Conservation (phyloP, 1,140 invertebrate genomes). For the Dendroctonus ponderosae region DNA sequence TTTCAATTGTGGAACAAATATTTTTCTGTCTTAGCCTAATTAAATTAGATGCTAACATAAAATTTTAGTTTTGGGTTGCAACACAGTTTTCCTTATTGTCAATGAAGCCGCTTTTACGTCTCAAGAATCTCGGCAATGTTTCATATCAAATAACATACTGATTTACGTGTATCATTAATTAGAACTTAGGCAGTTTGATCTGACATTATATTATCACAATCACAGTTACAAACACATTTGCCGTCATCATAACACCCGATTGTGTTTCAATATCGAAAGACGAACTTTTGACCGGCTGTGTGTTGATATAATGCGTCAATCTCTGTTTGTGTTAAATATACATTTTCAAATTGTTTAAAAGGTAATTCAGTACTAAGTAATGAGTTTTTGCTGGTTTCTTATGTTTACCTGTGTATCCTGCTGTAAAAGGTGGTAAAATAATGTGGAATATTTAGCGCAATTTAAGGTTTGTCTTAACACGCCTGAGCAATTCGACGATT, state of each 20-base stretch:
- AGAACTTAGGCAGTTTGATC: background rate
- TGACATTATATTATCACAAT: background rate
- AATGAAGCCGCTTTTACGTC: background rate
- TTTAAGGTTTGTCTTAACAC: background rate
- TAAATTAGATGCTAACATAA: background rate
- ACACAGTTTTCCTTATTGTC: background rate
- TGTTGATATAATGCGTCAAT: too few relatives aligned
- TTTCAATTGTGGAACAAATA: conserved; percentile 2
- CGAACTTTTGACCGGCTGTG: too few relatives aligned
- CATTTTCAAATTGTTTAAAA: background rate
- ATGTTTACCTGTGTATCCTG: background rate
- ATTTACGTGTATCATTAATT: background rate
- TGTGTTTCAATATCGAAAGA: background rate
- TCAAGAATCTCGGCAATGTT: background rate
- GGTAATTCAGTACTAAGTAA: background rate
- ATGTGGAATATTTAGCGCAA: background rate
- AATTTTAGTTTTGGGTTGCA: background rate
- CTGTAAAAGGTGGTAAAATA: background rate
- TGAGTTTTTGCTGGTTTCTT: background rate
- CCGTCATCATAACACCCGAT: background rate
- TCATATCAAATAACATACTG: background rate
- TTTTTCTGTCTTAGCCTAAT: background rate
- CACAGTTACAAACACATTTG: background rate
- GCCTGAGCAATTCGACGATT: background rate
- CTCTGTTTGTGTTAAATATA: too few relatives aligned